Conservation (phyloP, 2,113 vertebrate species). For the Tetrao urogallus region DNA sequence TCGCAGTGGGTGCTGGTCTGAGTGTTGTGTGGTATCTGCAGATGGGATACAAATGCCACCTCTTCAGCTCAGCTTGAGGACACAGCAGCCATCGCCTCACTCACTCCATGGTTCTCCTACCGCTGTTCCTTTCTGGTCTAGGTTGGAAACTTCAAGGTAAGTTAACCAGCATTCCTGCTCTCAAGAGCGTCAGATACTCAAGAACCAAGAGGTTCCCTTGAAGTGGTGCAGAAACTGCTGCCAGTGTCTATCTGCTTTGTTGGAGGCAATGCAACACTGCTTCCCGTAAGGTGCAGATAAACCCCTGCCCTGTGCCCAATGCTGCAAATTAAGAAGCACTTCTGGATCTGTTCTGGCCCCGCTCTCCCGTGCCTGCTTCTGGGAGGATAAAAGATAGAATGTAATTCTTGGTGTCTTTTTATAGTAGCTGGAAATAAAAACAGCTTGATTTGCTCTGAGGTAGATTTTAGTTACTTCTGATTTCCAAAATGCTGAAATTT, state of each 20-base stretch:
- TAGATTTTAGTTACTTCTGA: not conserved
- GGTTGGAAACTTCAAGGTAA: not conserved
- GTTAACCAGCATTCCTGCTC: not conserved
- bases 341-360: not conserved
- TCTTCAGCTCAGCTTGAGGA: not conserved
- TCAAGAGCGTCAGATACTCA: not conserved
- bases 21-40: conserved; percentile 85
- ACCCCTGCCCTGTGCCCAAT: fast-evolving
- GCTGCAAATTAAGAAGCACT: not conserved
- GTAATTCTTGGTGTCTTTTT: not conserved
- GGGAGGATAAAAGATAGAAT: not conserved
- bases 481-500: not conserved
- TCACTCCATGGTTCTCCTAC: not conserved
- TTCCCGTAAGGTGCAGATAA: not conserved
- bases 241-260: not conserved
- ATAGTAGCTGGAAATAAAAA: not conserved
- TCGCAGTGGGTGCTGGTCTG: conserved; percentile 79
- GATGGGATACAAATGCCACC: not conserved
- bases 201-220: not conserved
- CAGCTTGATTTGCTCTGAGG: not conserved
- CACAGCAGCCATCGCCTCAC: not conserved
- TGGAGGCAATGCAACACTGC: too few species aligned
- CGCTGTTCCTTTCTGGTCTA: not conserved
- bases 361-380: not conserved
- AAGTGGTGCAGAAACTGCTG: not conserved